Evolutionary conservation across 2,888 invertebrate genomes (phyloP).

Genomic region (Idaea dimidiata): DNA sequence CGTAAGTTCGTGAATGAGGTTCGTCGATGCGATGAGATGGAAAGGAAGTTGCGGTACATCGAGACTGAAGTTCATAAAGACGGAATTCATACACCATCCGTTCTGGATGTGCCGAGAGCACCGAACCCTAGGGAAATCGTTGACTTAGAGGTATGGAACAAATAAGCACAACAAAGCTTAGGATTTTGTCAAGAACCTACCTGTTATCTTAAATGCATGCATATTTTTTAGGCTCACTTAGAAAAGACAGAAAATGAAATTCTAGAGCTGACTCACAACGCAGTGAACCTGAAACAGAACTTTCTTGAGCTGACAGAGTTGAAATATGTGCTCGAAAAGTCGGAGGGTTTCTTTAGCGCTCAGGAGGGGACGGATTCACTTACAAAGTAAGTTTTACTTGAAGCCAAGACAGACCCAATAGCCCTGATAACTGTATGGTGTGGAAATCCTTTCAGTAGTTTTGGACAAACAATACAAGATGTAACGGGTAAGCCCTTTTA

Average conservation of each 20-base stretch:
- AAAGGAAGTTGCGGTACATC: conserved; percentile 91
- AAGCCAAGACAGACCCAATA: background rate
- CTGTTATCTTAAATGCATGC: background rate
- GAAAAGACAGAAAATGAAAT: conserved; percentile 98
- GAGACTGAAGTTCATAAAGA: conserved; percentile 93
- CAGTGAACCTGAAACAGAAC: conserved; percentile 94
- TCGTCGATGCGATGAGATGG: conserved; percentile 95
- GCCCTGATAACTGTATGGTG: no score
- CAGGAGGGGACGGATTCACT: conserved; percentile 86
- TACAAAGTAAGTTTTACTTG: conserved; percentile 70
- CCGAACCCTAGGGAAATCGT: conserved; percentile 92
- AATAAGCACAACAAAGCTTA: background rate
- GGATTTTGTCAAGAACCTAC: no score
- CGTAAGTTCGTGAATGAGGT: conserved; percentile 96
- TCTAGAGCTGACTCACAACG: conserved; percentile 94
- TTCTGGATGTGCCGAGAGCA: conserved; percentile 88
- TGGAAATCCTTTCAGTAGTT: no score
- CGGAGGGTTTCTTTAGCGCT: conserved; percentile 93
- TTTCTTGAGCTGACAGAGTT: conserved; percentile 95
- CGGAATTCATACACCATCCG: conserved; percentile 87
- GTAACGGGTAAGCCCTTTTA: no score
- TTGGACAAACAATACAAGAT: no score
- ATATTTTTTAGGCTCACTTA: conserved; percentile 86
- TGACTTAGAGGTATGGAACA: conserved; percentile 87
- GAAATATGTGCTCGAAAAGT: conserved; percentile 94